These are phyloP conservation scores for Lepus oiostolus DNA, from an alignment of 2,797 vertebrate genomes.

Conservation along the genomic window DNA sequence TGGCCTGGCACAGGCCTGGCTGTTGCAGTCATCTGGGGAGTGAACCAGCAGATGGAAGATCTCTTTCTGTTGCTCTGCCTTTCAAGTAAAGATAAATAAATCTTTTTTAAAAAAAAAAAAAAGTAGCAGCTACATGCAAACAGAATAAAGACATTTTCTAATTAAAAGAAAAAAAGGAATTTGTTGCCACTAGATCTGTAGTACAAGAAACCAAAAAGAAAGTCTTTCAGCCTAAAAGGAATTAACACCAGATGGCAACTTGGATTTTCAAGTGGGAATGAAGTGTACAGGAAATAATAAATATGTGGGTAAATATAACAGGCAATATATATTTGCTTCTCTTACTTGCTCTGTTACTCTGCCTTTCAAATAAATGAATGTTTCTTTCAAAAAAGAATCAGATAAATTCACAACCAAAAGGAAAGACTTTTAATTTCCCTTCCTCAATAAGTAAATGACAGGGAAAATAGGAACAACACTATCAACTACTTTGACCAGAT, in stretches of 20 bases:
- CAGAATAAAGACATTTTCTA: neutral
- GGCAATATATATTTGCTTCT: neutral
- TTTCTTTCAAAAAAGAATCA: constrained; percentile 11
- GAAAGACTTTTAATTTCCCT: neutral
- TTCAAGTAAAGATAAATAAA: too few species aligned
- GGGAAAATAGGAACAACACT: neutral
- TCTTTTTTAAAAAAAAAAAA: neutral
- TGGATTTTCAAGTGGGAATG: neutral
- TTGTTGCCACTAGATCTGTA: neutral
- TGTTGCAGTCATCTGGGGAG: too few species aligned
- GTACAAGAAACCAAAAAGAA: neutral
- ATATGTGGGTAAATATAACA: neutral
- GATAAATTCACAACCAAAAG: neutral
- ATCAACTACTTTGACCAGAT: neutral
- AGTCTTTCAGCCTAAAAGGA: constrained; percentile 6
- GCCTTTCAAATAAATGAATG: neutral
- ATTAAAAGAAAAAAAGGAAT: neutral
- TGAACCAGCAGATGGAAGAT: too few species aligned
- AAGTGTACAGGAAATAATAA: constrained; percentile 12
- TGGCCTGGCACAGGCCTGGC: too few species aligned
- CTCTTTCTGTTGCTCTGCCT: too few species aligned
- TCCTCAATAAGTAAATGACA: neutral
- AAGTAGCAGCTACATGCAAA: neutral
- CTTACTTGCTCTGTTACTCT: neutral
- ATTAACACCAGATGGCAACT: neutral